Percentiles rank a stretch among this genome's conserved stretches.
These are phyloP conservation scores for Girardinus metallicus DNA, from an alignment of 2,797 vertebrate species.

Conservation along the genomic window DNA sequence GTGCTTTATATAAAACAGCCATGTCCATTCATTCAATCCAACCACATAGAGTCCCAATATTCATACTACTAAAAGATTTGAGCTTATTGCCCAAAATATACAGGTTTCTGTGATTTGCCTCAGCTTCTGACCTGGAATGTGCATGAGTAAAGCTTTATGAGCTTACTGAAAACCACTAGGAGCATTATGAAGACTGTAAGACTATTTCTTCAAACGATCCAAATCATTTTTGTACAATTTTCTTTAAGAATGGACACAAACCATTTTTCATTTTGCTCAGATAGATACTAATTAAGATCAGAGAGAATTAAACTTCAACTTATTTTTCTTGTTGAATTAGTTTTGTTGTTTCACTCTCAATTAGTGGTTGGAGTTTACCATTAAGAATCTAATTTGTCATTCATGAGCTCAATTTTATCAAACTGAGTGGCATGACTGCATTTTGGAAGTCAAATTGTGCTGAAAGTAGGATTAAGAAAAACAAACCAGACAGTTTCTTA, in stretches of 20 bases:
- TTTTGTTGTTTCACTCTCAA: background rate
- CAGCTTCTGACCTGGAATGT: background rate
- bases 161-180: background rate
- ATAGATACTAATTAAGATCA: background rate
- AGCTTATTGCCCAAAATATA: background rate
- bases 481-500: background rate
- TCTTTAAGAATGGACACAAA: background rate
- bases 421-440: background rate
- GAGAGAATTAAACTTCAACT: background rate
- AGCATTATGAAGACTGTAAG: too few relatives aligned
- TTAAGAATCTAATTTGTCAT: background rate
- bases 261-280: background rate
- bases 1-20: background rate
- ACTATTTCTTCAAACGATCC: background rate
- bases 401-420: background rate
- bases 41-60: background rate
- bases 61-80: background rate
- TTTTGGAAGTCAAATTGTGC: background rate
- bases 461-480: background rate
- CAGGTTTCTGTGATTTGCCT: background rate
- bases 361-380: background rate
- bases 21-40: background rate
- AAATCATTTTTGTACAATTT: background rate
- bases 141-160: background rate
- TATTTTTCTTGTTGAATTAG: background rate